Evolutionary conservation across 2,113 vertebrate species (phyloP), one percentile per base, ranked within the genome.

Genomic region (Riparia riparia): DNA sequence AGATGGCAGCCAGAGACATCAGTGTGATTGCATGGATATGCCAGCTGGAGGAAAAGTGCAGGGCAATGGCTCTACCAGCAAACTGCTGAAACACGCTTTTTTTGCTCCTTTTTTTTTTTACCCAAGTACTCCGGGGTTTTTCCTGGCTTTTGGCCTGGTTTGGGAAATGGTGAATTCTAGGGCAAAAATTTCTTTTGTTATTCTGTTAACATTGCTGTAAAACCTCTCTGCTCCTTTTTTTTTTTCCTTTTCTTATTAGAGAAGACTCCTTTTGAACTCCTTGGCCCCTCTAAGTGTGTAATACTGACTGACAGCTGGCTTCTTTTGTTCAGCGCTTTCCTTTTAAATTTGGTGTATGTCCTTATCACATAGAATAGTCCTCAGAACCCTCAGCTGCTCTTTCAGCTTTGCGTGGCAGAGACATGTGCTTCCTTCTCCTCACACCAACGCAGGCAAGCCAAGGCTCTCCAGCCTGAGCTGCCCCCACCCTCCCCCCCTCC

Each of bases 231-330:
- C 92, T 95, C 50, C 69, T 96, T 97, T 83, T 20, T 84, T 95
- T 92, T 37, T 37, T 37, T 37, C 37, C 37, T 37, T 37, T 95
- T 95, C 89, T 93, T 92, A 76, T 89, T 88, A 94, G 93, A 64
- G 90, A 96, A 96, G 86, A 74, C 47, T 95, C 63, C 93, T 91
- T 97, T 96, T 97, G 97, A 97, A 83, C 87, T 87, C 39, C 53
- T 94, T 26, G 47, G 86, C 76, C 44, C 89, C 90, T 96, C 89
- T 87, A 95, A 93, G 90, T 56, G 9, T 96, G 51, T 95, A 97
- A 97, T 97, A 88, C 90, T 97, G 95, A 97, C 64, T 97, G 97
- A 93, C 96, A 97, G 92, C 74, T 97, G 80, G 86, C 72, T 96
- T 94, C 96, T 31, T 54, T 84, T 90, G 97, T 97, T 83, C 84